These are phyloP conservation scores for Tinea semifulvella DNA, from an alignment of 2,888 invertebrate genomes.

Conservation along the genomic window DNA sequence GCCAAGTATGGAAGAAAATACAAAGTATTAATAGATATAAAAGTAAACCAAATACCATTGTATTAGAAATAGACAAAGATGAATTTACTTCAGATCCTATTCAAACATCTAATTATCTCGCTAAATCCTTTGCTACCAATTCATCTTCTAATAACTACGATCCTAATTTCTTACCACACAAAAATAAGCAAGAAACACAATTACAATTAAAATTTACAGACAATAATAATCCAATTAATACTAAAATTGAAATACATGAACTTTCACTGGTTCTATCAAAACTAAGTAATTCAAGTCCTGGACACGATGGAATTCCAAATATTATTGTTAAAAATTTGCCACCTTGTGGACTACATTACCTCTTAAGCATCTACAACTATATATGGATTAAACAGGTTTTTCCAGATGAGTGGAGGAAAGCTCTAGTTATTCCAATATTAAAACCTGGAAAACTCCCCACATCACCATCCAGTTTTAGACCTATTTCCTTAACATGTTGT, in stretches of 20 bases:
- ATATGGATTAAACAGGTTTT: conserved; percentile 17
- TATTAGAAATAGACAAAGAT: background rate
- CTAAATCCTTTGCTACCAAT: conserved; percentile 16
- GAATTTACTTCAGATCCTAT: conserved; percentile 2
- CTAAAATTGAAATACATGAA: conserved; percentile 14
- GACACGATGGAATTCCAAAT: conserved; percentile 19
- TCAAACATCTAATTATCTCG: conserved; percentile 8
- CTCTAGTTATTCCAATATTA: conserved; percentile 20
- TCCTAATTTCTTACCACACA: conserved; percentile 12
- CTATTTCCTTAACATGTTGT: conserved; percentile 19
- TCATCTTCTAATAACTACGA: conserved; percentile 18
- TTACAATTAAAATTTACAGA: background rate
- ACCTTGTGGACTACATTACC: conserved; percentile 14
- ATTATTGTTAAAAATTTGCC: conserved; percentile 19
- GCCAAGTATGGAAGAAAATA: conserved; percentile 16
- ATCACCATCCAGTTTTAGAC: conserved; percentile 17
- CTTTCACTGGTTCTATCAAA: conserved; percentile 13
- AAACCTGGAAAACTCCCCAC: conserved; percentile 18
- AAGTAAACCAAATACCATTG: background rate
- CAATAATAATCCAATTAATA: conserved; percentile 3
- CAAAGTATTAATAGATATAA: conserved; percentile 4
- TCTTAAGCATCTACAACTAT: conserved; percentile 7
- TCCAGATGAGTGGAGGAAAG: conserved; percentile 19
- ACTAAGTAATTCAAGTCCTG: conserved; percentile 16
- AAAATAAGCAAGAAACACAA: background rate